Conservation (phyloP, 2,888 invertebrate species). For the Tinea pellionella region DNA sequence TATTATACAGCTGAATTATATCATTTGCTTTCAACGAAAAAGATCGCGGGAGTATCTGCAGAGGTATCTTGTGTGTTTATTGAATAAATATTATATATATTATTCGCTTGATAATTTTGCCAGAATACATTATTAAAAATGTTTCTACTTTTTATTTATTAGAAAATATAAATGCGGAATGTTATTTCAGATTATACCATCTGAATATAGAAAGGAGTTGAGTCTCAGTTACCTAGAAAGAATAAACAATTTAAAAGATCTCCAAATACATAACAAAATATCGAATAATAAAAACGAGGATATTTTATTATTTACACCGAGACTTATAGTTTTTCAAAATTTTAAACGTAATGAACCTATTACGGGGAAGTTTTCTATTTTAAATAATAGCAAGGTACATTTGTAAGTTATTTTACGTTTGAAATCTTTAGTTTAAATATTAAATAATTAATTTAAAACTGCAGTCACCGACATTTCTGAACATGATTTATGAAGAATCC, state of each 20-base stretch:
- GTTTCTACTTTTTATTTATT: too few species aligned
- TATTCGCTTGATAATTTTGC: too few species aligned
- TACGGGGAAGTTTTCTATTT: conserved; percentile 60
- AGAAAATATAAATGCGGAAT: too few species aligned
- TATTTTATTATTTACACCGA: conserved; percentile 54
- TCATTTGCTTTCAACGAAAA: conserved; percentile 47
- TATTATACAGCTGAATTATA: conserved; percentile 53
- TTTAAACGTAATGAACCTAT: conserved; percentile 62
- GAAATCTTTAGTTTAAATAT: too few species aligned
- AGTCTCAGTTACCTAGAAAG: conserved; percentile 41
- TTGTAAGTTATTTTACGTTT: conserved; percentile 2
- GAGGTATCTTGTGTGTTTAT: conserved; percentile 24
- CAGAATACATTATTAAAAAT: too few species aligned
- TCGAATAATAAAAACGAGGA: conserved; percentile 25
- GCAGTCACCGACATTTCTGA: conserved; percentile 64
- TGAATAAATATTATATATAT: too few species aligned
- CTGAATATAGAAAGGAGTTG: conserved; percentile 50
- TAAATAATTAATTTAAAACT: too few species aligned
- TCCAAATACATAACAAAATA: conserved; percentile 43
- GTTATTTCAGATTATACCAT: conserved; percentile 43
- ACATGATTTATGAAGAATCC: conserved; percentile 54
- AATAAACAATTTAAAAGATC: conserved; percentile 36
- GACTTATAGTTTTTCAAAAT: conserved; percentile 71
- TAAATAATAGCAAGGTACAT: conserved; percentile 68
- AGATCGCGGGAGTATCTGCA: conserved; percentile 29